Base-by-base conservation (phyloP, 2,113 vertebrate species). In the Pelobates fuscus region DNA sequence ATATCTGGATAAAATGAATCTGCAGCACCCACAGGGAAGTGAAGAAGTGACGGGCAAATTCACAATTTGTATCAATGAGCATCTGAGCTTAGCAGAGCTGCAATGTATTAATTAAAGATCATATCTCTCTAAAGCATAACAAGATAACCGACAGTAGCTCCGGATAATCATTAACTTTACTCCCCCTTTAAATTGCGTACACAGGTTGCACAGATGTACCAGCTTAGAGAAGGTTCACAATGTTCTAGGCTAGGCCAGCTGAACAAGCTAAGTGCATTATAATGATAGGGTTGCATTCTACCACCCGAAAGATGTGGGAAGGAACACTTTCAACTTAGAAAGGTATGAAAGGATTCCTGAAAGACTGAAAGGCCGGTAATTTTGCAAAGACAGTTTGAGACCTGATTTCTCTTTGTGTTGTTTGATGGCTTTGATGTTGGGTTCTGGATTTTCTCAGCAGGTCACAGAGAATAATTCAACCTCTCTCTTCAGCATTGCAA, bases 281-380 rank as follows among this genome's bases (percentile, higher is more conserved):
- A 67, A 68, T 77, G 25, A 68, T 61, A 77, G 46, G 55, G 55
- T 52, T 46, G 43, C 41, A 52, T 68, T 68, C 41, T 37, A 32
- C 41, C 20, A 68, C 55, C 55, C 25, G 25, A 23, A 25, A 67
- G 17, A 59, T 24, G 20, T 25, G 63, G 61, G 37, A 54, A 49
- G 30, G 12, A 37, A 52, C 52, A 21, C 73, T 77, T 49, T 60
- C 15, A 68, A 52, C 73, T 61, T 77, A 63, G 55, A 77, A 52
- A 46, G 15, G 65, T 60, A 68, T 67, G 63, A 77, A 77, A 77
- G 63, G 55, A 25, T 46, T 8, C 37, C 72, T 18, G 64, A 43
- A 55, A 67, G 64, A 76, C 52, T 52, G 73, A 68, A 76, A 68
- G 64, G 55, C 67, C 21, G 41, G 43, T 77, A 68, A 77, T 77